These are phyloP conservation scores for Habroteleia sp. DNA, from an alignment of 2,888 invertebrate species.

Conservation along the genomic window DNA sequence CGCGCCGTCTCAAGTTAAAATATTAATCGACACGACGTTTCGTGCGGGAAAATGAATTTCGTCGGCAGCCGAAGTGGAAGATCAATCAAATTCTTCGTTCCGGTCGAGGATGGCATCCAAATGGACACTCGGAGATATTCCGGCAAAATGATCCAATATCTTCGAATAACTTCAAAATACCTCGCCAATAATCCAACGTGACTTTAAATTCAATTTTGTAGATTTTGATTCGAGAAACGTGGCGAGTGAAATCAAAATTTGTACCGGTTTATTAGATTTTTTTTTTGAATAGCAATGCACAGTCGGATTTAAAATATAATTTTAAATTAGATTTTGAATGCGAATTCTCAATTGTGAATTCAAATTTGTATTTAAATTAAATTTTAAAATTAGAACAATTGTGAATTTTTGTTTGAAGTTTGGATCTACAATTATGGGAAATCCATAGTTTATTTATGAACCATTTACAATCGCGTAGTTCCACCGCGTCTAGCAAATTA, in stretches of 20 bases:
- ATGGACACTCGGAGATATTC: constrained; percentile 1
- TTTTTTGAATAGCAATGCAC: too few species aligned
- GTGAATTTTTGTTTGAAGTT: too few species aligned
- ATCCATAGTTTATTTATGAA: too few species aligned
- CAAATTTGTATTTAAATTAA: too few species aligned
- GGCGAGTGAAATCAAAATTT: neutral
- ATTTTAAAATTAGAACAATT: too few species aligned
- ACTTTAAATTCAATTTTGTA: neutral
- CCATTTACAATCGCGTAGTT: too few species aligned
- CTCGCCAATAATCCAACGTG: constrained; percentile 15
- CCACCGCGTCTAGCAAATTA: too few species aligned
- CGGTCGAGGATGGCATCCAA: constrained; percentile 30
- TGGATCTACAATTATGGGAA: too few species aligned
- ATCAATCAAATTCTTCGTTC: constrained; percentile 41
- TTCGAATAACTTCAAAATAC: constrained; percentile 28
- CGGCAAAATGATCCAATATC: constrained; percentile 24
- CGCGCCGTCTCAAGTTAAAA: constrained; percentile 8
- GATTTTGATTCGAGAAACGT: neutral
- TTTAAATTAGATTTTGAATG: too few species aligned
- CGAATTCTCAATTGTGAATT: too few species aligned
- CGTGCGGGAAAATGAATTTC: constrained; percentile 17
- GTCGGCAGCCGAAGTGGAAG: neutral
- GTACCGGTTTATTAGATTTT: neutral
- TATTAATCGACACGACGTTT: constrained; percentile 19
- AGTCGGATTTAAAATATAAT: too few species aligned